Evolutionary conservation across 1,140 invertebrate genomes (phyloP), one percentile per base, ranked within the genome.

Genomic region (Leptopilina clavipes): DNA sequence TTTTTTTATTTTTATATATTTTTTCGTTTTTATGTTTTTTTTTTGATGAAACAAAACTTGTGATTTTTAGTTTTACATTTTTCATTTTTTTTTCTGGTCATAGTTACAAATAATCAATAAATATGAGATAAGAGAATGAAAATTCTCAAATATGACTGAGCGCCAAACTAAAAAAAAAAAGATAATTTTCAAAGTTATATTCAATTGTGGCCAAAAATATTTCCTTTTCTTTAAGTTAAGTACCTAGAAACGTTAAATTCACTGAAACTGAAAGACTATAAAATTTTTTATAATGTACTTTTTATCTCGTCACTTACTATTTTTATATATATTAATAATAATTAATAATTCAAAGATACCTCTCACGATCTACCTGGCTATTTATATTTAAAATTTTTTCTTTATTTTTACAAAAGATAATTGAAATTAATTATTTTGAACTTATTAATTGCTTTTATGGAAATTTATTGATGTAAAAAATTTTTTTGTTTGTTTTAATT

Each of bases 301-400:
- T 52, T 52, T 52, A 52, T 52, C 48, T 52, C 14, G 48, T 52
- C 48, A 52, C 48, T 52, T 52, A 52, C 48, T 52, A 52, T 52
- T 52, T 52, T 52, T 52, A 52, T 52, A 52, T 40, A 48, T 12
- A 48, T n/a, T 52, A 52, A 52, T 52, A 52, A 52, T 52, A 17
- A 52, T 17, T 52, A 40, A 40, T 40, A 40, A 52, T 52, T 52
- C 48, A 52, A 48, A 11, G 48, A 52, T 8, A 52, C 17, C 48
- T n/a, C 14, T n/a, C 6, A 5, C 3, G 1, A 48, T 14, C n/a
- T 2, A 52, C 48, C n/a, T n/a, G 14, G n/a, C 48, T 17, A 52
- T 52, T 52, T 52, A n/a, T 52, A 17, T 52, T n/a, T 12, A 1
- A 14, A 48, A 44, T 45, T 45, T 45, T 45, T 45, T 14, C 10